These are phyloP conservation scores for Heterodera filipjevi DNA, from an alignment of 2,888 invertebrate species.

Conservation along the genomic window DNA sequence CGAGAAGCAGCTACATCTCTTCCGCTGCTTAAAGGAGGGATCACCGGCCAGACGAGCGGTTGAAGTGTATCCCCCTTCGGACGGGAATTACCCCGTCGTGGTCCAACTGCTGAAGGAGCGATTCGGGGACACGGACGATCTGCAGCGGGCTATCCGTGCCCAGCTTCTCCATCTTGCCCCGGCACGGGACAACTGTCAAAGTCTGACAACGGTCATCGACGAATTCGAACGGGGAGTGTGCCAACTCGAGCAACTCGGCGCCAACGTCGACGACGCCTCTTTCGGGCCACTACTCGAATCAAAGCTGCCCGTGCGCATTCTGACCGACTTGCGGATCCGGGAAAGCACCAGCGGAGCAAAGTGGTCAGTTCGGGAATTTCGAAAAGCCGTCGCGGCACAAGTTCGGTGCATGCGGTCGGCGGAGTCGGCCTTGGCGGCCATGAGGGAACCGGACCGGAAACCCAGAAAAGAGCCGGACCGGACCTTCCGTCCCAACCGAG, in stretches of 20 bases:
- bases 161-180: background rate
- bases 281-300: background rate
- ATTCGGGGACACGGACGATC: background rate
- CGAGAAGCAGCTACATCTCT: background rate
- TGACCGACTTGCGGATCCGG: background rate
- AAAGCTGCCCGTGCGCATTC: background rate
- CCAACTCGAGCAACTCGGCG: background rate
- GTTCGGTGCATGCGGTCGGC: background rate
- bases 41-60: background rate
- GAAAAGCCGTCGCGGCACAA: background rate
- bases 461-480: background rate
- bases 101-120: background rate
- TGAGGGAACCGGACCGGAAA: background rate
- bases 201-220: background rate
- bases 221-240: background rate
- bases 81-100: constrained; percentile 7
- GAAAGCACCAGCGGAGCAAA: too few species aligned
- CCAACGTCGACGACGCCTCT: background rate
- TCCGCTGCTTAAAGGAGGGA: background rate
- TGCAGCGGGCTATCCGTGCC: background rate
- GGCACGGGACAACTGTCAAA: background rate
- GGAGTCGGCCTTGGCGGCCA: background rate
- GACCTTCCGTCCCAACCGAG: background rate
- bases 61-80: constrained; percentile 14
- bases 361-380: background rate